Evolutionary conservation across 2,888 invertebrate genomes (phyloP), one percentile per base, ranked within the genome.

Genomic region (Seira sanloemensis): DNA sequence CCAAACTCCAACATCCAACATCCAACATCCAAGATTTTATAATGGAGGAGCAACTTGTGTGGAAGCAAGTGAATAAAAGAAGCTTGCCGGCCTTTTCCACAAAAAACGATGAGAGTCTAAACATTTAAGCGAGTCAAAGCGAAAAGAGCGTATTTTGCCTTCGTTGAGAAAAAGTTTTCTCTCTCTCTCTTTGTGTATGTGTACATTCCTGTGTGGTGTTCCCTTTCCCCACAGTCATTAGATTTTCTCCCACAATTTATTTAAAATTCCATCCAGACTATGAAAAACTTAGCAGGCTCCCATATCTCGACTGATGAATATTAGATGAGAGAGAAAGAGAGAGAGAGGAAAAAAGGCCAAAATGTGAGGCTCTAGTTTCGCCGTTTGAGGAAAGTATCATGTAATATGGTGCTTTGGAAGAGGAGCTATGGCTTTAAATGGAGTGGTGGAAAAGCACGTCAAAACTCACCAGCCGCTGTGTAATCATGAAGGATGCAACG

Each of bases 181-280:
- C 12, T 46, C 12, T 46, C 12, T 46, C 46, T 12, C 46, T 9
- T 46, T n/a, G n/a, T n/a, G n/a, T n/a, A n/a, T n/a, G n/a, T n/a
- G n/a, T n/a, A 50, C 50, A 50, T 50, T 18, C 50, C 12, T 12
- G 1, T n/a, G 65, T 18, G 58, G 69, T 74, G 46, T 27, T 86
- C 86, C 81, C 79, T 86, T 87, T 88, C 88, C 87, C 88, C 85
- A 87, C 88, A 88, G 88, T 88, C 89, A 89, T 89, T 89, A 89
- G 89, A 88, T 89, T 89, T 88, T 88, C 89, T 89, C 88, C 88
- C 87, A 89, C 89, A 88, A 89, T 89, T 89, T 89, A 89, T 89
- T 89, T 89, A 89, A 89, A 89, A 88, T 89, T 89, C 89, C 88
- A 89, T 89, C 88, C 88, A 78, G 85, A 86, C 88, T 86, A 89